Evolutionary conservation across 2,113 vertebrate genomes (phyloP).

Genomic region (Quiscalus mexicanus): DNA sequence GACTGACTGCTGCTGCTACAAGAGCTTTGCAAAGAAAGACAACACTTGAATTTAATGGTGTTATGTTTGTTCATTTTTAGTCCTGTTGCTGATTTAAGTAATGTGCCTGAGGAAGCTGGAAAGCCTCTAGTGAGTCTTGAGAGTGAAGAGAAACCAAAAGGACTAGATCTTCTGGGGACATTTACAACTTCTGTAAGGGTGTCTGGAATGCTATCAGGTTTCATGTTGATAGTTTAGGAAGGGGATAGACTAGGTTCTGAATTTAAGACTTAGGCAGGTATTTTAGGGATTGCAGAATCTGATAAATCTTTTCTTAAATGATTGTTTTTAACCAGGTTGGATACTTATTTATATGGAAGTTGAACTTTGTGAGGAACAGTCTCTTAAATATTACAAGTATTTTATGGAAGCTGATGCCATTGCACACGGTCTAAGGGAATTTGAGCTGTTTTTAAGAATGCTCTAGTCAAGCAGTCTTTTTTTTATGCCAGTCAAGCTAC

Average conservation of each 20-base stretch:
- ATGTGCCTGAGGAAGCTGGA: background rate
- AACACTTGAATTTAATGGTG: background rate
- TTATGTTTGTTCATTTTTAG: background rate
- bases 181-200: conserved; percentile 73
- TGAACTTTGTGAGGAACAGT: background rate
- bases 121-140: background rate
- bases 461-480: background rate
- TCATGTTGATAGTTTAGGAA: background rate
- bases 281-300: background rate
- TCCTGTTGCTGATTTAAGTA: background rate
- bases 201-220: background rate
- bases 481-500: background rate
- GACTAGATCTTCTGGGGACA: conserved; percentile 76
- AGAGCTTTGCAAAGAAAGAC: background rate
- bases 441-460: background rate
- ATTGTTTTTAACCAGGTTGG: background rate
- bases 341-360: background rate
- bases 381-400: background rate
- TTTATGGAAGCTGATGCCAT: background rate
- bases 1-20: background rate
- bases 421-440: background rate
- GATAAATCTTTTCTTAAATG: background rate
- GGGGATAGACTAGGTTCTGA: background rate
- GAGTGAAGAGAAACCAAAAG: conserved; percentile 54
- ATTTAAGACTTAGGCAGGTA: background rate